These are phyloP conservation scores for Apamea anceps DNA, from an alignment of 2,888 invertebrate species.

Conservation along the genomic window DNA sequence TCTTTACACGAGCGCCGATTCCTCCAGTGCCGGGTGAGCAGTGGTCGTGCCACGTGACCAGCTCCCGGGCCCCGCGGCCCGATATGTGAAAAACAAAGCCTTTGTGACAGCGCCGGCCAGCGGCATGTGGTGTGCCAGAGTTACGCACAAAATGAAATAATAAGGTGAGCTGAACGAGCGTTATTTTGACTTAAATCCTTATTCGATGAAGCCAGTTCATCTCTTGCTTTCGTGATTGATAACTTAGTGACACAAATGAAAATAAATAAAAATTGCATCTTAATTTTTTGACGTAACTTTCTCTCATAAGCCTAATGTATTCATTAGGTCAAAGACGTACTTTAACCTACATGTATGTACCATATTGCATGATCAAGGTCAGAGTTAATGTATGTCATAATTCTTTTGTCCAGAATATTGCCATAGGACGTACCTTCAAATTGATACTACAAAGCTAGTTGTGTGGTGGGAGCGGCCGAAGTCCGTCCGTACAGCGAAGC, in stretches of 20 bases:
- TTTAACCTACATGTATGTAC: slow-evolving; percentile 16
- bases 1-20: slow-evolving; percentile 62
- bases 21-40: slow-evolving; percentile 75
- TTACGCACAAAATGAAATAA: slow-evolving; percentile 87
- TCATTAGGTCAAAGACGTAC: slow-evolving; percentile 36
- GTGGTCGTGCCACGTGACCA: slow-evolving; percentile 77
- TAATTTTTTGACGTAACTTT: slow-evolving; percentile 31
- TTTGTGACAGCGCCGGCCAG: slow-evolving; percentile 77
- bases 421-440: slow-evolving; percentile 51
- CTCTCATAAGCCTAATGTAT: slow-evolving; percentile 7
- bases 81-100: slow-evolving; percentile 81
- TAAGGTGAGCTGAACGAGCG: slow-evolving; percentile 79
- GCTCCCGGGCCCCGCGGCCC: slow-evolving; percentile 58
- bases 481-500: slow-evolving; percentile 81
- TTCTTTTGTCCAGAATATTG: slow-evolving; percentile 36
- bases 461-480: slow-evolving; percentile 84
- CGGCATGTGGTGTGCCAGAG: slow-evolving; percentile 80
- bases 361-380: slow-evolving; percentile 55
- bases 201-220: not conserved
- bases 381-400: slow-evolving; percentile 42
- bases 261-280: not conserved
- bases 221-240: not conserved
- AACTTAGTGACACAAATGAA: not conserved
- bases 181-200: slow-evolving; percentile 27
- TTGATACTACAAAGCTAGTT: slow-evolving; percentile 66